These are phyloP conservation scores for Iselma pallidipennis DNA, from an alignment of 2,888 invertebrate species.

Conservation along the genomic window DNA sequence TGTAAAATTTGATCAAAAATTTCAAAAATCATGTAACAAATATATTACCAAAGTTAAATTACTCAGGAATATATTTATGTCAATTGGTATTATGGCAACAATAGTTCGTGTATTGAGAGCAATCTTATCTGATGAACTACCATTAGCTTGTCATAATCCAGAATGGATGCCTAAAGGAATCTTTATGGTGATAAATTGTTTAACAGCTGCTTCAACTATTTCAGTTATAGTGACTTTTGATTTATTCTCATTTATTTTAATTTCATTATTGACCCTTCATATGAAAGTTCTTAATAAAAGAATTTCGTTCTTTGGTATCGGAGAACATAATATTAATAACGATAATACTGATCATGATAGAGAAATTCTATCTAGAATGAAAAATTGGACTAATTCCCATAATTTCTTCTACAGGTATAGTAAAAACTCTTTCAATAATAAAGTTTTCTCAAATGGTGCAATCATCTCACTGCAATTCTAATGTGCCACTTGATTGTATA, in stretches of 20 bases:
- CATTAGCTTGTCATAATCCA: not conserved
- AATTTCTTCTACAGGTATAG: no score
- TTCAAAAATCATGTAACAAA: not conserved
- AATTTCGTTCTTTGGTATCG: not conserved
- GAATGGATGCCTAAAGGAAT: not conserved
- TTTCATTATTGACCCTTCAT: not conserved
- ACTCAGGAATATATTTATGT: not conserved
- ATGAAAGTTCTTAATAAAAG: not conserved
- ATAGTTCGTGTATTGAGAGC: not conserved
- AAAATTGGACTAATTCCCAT: no score
- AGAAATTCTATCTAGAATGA: no score
- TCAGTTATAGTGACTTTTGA: not conserved
- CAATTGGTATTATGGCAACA: not conserved
- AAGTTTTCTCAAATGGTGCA: no score
- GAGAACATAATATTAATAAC: no score
- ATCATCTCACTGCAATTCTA: no score
- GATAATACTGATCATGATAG: no score
- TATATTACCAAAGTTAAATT: not conserved
- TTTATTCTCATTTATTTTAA: not conserved
- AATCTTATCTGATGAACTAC: not conserved
- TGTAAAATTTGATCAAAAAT: not conserved
- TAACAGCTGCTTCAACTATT: not conserved
- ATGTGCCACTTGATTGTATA: no score
- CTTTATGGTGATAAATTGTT: not conserved
- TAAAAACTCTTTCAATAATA: no score